phyloP scores from a whole-genome alignment of 2,797 vertebrate species.

The Iguana delicatissima region DNA sequence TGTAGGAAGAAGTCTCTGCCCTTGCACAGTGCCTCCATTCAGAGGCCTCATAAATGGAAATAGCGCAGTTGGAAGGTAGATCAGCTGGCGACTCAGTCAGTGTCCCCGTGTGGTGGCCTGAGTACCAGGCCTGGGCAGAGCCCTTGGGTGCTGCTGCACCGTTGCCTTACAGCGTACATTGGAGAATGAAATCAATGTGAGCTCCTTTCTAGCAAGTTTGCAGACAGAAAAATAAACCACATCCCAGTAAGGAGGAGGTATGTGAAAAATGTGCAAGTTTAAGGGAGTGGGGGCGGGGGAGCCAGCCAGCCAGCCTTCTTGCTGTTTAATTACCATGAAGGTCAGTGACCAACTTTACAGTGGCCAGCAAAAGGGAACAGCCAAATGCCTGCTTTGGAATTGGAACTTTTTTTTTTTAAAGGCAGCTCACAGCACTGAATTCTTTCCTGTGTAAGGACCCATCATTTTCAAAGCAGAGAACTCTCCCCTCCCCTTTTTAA shows the following conservation, averaged over 20 bases:
- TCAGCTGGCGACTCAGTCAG: slow-evolving; percentile 57
- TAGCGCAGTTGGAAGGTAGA: slow-evolving; percentile 31
- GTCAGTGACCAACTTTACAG: neutral
- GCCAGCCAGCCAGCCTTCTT: neutral
- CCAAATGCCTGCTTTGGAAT: neutral
- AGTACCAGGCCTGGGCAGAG: neutral
- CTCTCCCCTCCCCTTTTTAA: too few species aligned
- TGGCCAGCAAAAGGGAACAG: neutral
- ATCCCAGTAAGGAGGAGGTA: neutral
- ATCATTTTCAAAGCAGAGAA: too few species aligned
- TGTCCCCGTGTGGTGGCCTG: neutral
- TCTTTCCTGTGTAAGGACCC: neutral
- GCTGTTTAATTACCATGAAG: slow-evolving; percentile 5
- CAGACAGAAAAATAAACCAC: slow-evolving; percentile 28
- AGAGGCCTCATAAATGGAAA: slow-evolving; percentile 1
- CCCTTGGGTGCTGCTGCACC: slow-evolving; percentile 34
- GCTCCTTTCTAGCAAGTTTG: neutral
- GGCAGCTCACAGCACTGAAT: neutral
- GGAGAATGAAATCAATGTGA: neutral
- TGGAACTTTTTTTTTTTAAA: neutral
- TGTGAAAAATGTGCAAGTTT: neutral
- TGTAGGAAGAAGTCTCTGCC: slow-evolving; percentile 30
- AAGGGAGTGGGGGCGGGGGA: neutral
- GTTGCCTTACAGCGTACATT: accelerated
- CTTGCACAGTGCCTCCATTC: slow-evolving; percentile 63